phyloP scores from a whole-genome alignment of 2,797 vertebrate species.

The Allobates femoralis region DNA sequence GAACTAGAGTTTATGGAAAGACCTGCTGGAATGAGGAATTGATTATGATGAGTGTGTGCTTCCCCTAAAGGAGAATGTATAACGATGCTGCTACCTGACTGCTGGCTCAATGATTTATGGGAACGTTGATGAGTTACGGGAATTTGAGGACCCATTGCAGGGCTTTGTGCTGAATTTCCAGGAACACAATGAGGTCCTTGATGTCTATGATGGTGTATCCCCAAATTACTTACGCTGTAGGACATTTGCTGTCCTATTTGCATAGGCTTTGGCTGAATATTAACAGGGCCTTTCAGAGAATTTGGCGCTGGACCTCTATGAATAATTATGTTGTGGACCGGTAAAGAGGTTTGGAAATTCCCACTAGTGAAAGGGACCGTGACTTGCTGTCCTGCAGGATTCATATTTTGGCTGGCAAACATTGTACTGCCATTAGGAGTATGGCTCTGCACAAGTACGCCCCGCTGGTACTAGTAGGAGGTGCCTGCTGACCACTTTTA shows the following conservation, averaged over 20 bases:
- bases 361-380: conserved; percentile 93
- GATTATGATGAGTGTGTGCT: conserved; percentile 84
- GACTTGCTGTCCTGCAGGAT: conserved; percentile 85
- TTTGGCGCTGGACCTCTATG: conserved; percentile 93
- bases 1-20: conserved; percentile 85
- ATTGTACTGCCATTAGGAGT: conserved; percentile 82
- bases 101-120: conserved; percentile 77
- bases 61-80: conserved; percentile 91
- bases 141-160: conserved; percentile 80
- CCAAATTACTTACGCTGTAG: conserved; percentile 88
- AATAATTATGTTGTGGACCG: conserved; percentile 98
- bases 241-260: conserved; percentile 88
- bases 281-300: conserved; percentile 84
- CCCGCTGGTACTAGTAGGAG: conserved; percentile 78
- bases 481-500: conserved; percentile 81
- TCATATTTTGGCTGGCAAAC: conserved; percentile 83
- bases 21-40: conserved; percentile 89
- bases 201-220: conserved; percentile 81
- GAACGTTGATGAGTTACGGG: conserved; percentile 80
- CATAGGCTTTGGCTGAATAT: conserved; percentile 95
- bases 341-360: conserved; percentile 84
- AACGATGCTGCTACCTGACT: conserved; percentile 82
- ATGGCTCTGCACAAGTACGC: conserved; percentile 77
- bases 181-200: conserved; percentile 84
- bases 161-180: conserved; percentile 83